Evolutionary conservation across 2,888 invertebrate genomes (phyloP).

Genomic region (Apamea sordens): DNA sequence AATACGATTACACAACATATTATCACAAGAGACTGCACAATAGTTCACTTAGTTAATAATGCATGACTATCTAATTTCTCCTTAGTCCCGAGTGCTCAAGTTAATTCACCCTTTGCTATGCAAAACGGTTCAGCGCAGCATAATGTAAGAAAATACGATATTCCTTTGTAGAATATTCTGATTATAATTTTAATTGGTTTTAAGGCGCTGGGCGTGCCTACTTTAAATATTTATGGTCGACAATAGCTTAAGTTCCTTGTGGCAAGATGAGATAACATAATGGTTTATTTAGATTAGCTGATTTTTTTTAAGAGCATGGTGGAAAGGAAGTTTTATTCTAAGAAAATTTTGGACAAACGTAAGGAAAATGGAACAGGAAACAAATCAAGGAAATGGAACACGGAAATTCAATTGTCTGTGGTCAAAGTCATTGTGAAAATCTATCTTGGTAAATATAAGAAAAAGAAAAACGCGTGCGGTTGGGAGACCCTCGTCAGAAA

Average conservation of each 20-base stretch:
- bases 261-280: not conserved
- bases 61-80: conserved; percentile 16
- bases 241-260: conserved; percentile 25
- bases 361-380: not conserved
- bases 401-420: not conserved
- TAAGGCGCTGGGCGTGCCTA: conserved; percentile 18
- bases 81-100: conserved; percentile 14
- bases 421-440: not conserved
- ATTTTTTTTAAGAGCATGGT: not conserved
- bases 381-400: not conserved
- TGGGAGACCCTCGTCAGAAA: no score
- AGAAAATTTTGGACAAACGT: not conserved
- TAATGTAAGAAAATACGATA: conserved; percentile 52
- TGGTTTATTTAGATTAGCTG: conserved; percentile 21
- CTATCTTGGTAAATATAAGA: not conserved
- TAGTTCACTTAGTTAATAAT: conserved; percentile 18
- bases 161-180: conserved; percentile 51
- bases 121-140: conserved; percentile 48
- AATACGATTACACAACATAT: not conserved
- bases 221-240: conserved; percentile 51
- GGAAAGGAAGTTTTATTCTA: not conserved
- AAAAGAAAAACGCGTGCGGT: no score
- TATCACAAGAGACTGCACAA: conserved; percentile 12
- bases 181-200: conserved; percentile 65
- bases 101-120: conserved; percentile 44